Conservation (phyloP, 1,140 invertebrate species). For the silkworm (Bombyx mori) region ASM3026992v2 NC_085118.1:10889001-10889500, state of each 20-base stretch:
- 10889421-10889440: constrained; percentile 55
- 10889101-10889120: too few relatives aligned
- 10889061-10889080: too few relatives aligned
- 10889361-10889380: constrained; percentile 22
- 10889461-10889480: constrained; percentile 24
- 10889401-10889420: constrained; percentile 36
- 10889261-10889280: constrained; percentile 35
- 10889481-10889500: neutral
- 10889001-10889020: too few relatives aligned
- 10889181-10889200: too few relatives aligned
- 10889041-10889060: too few relatives aligned
- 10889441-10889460: constrained; percentile 51
- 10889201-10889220: too few relatives aligned
- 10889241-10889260: constrained; percentile 28
- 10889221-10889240: too few relatives aligned
- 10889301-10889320: constrained; percentile 55
- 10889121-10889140: too few relatives aligned
- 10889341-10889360: constrained; percentile 55
- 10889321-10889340: constrained; percentile 53
- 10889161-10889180: too few relatives aligned
- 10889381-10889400: constrained; percentile 39
- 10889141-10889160: too few relatives aligned
- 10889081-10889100: too few relatives aligned
- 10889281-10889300: constrained; percentile 42
- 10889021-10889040: too few relatives aligned